Percentiles rank a stretch among this genome's conserved stretches.
These are phyloP conservation scores for Podotricha telesiphe DNA, from an alignment of 2,888 invertebrate genomes.

Conservation along the genomic window DNA sequence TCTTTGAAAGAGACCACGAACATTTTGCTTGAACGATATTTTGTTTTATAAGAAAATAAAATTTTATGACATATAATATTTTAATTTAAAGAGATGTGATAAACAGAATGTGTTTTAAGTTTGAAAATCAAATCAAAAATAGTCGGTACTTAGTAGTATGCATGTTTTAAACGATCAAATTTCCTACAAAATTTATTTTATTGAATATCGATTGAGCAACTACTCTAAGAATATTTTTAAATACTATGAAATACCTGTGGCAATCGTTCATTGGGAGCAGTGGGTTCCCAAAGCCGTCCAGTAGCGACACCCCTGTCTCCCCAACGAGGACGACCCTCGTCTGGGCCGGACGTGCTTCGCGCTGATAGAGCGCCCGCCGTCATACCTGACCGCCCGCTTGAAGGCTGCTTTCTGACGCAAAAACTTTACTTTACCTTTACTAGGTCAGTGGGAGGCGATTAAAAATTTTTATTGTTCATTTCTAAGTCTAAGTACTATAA, in stretches of 20 bases:
- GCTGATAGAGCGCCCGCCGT: constrained; percentile 69
- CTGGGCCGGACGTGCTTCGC: constrained; percentile 64
- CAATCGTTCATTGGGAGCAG: constrained; percentile 71
- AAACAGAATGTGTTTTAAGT: too few relatives aligned
- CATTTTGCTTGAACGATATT: too few relatives aligned
- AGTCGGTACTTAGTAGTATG: too few relatives aligned
- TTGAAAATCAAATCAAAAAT: too few relatives aligned
- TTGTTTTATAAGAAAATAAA: too few relatives aligned
- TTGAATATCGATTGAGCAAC: too few relatives aligned
- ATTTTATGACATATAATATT: too few relatives aligned
- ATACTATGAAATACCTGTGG: constrained; percentile 11
- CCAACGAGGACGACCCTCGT: constrained; percentile 89
- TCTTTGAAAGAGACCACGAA: too few relatives aligned
- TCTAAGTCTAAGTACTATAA: neutral
- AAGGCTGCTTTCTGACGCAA: constrained; percentile 53
- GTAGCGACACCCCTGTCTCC: constrained; percentile 88
- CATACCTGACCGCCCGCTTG: constrained; percentile 59
- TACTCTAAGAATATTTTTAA: neutral
- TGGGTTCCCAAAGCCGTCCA: constrained; percentile 87
- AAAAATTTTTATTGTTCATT: neutral
- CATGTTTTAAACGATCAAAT: too few relatives aligned
- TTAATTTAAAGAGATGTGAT: too few relatives aligned
- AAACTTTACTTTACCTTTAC: constrained; percentile 19
- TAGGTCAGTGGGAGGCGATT: neutral
- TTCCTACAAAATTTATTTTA: too few relatives aligned